A percentile compares a stretch with the other conserved stretches of the same genome.
These are phyloP conservation scores for Ceyx margarethae DNA, from an alignment of 2,113 vertebrate species.

Conservation along the genomic window DNA sequence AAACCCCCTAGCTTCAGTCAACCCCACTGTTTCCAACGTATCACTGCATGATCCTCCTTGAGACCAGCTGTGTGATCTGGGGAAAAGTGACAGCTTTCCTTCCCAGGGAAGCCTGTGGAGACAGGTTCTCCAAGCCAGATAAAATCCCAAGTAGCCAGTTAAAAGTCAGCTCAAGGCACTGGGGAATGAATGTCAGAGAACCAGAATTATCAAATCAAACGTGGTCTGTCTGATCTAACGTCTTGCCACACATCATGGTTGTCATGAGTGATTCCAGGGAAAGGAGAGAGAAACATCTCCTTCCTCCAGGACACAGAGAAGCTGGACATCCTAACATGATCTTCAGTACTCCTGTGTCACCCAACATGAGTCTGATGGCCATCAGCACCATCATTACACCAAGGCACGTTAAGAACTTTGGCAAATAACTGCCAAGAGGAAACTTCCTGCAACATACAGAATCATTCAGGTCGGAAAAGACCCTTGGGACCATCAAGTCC, in stretches of 20 bases:
- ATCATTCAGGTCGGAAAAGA: too few species aligned
- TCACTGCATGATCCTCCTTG: not conserved
- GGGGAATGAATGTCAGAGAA: not conserved
- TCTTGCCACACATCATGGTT: not conserved
- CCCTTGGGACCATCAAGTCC: too few species aligned
- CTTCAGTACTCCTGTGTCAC: not conserved
- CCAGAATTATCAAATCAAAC: not conserved
- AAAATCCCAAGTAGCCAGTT: not conserved
- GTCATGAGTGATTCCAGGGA: not conserved
- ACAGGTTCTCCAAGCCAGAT: not conserved
- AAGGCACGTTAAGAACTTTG: rapidly evolving
- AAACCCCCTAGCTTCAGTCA: not conserved
- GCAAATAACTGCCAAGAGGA: not conserved
- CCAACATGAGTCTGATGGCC: rapidly evolving
- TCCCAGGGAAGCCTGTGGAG: not conserved
- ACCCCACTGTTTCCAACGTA: not conserved
- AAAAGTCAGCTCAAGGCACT: not conserved
- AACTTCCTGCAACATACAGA: rapidly evolving
- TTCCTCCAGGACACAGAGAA: not conserved
- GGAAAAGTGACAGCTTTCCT: not conserved
- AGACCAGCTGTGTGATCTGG: not conserved
- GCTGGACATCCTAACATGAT: not conserved
- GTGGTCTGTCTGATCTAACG: not conserved
- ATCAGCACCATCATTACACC: not conserved
- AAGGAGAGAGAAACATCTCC: not conserved